Conservation (phyloP, 2,888 invertebrate genomes). For the Pogonocherus hispidulus region DNA sequence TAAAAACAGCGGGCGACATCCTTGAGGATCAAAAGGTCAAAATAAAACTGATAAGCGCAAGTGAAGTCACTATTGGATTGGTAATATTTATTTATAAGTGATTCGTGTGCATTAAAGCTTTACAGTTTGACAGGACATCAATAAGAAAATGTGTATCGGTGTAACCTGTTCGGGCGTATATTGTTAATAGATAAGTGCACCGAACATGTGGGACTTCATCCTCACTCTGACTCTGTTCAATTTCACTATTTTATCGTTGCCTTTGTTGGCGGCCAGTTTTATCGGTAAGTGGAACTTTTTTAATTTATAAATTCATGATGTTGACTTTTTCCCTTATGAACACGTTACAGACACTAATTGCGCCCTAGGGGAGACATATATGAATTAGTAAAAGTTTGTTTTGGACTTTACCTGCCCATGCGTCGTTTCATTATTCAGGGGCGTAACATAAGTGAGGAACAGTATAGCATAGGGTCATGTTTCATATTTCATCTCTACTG, state of each 20-base stretch:
- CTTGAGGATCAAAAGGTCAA: constrained; percentile 24
- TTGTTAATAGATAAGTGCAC: constrained; percentile 1
- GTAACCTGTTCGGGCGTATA: not conserved
- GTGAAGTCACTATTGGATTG: constrained; percentile 20
- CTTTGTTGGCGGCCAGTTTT: constrained; percentile 56
- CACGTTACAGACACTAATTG: too few relatives aligned
- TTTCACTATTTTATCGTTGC: constrained; percentile 53
- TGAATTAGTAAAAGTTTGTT: too few relatives aligned
- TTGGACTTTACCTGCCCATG: too few relatives aligned
- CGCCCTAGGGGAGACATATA: too few relatives aligned
- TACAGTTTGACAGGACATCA: constrained; percentile 27
- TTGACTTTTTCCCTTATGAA: too few relatives aligned
- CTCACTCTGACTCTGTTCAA: constrained; percentile 57
- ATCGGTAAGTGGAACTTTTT: constrained; percentile 56
- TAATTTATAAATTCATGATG: not conserved
- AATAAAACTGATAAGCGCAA: constrained; percentile 14
- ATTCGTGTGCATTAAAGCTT: constrained; percentile 31
- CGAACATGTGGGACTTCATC: constrained; percentile 57
- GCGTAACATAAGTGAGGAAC: too few relatives aligned
- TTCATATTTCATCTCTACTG: too few relatives aligned
- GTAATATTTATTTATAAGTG: constrained; percentile 47
- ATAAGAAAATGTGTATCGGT: constrained; percentile 29
- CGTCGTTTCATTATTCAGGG: too few relatives aligned
- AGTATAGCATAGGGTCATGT: too few relatives aligned
- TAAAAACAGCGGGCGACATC: constrained; percentile 4